phyloP scores from a whole-genome alignment of 2,888 invertebrate genomes.

The Cephus nigrinus region DNA sequence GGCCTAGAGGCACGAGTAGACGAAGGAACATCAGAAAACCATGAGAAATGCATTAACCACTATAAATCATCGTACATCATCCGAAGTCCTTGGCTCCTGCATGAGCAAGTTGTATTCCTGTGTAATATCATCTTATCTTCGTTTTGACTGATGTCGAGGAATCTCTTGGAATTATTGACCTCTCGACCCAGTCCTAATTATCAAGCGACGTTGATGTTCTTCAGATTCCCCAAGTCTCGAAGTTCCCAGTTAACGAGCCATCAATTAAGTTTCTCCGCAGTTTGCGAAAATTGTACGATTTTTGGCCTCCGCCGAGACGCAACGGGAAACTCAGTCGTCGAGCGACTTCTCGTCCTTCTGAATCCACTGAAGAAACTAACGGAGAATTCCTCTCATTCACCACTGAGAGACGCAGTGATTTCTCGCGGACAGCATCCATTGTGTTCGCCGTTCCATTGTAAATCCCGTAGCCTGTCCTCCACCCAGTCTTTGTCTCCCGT shows the following conservation, averaged over 20 bases:
- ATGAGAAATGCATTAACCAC: conserved; percentile 12
- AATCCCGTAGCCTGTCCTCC: background rate
- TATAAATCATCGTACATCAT: conserved; percentile 18
- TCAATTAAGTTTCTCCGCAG: background rate
- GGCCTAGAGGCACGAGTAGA: background rate
- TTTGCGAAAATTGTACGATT: background rate
- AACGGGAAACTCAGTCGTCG: no score
- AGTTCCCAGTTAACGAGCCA: background rate
- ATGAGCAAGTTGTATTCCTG: background rate
- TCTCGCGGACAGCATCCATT: conserved; percentile 29
- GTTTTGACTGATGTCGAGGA: background rate
- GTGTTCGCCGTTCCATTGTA: conserved; percentile 25
- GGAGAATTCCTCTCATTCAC: background rate
- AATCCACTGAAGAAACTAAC: background rate
- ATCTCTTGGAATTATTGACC: background rate
- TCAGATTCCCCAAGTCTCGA: background rate
- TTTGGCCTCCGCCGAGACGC: background rate
- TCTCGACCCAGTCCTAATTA: background rate
- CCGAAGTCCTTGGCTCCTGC: background rate
- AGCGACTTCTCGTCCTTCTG: background rate
- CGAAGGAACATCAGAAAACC: conserved; percentile 13
- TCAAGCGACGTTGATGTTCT: background rate
- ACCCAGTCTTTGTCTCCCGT: conserved; percentile 15
- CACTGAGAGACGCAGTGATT: conserved; percentile 24
- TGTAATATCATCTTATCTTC: background rate